A percentile compares a stretch with the other conserved stretches of the same genome.
Evolutionary conservation across 2,888 invertebrate species (phyloP).

Genomic region (Nomada fabriciana): DNA sequence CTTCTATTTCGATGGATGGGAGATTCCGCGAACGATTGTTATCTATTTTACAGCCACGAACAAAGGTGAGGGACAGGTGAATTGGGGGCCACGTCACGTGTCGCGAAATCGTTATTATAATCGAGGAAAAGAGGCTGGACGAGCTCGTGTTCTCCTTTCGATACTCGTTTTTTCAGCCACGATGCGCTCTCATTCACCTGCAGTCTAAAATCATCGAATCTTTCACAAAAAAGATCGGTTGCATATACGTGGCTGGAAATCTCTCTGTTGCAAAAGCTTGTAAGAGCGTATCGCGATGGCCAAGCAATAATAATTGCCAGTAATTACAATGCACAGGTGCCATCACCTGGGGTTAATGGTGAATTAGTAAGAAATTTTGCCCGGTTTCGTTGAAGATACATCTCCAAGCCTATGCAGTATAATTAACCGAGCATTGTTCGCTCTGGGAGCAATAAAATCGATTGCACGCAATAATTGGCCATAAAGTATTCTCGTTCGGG

Average conservation of each 20-base stretch:
- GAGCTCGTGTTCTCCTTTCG: slow-evolving; percentile 34
- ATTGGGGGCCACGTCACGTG: slow-evolving; percentile 21
- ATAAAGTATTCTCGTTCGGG: slow-evolving; percentile 30
- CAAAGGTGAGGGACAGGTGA: slow-evolving; percentile 19
- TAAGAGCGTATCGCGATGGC: slow-evolving; percentile 47
- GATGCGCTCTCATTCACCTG: slow-evolving; percentile 13
- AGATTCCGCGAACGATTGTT: background rate
- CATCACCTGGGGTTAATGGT: background rate
- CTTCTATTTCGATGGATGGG: too few relatives aligned
- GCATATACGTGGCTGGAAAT: background rate
- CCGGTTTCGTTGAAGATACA: too few relatives aligned
- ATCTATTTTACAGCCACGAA: slow-evolving; percentile 1
- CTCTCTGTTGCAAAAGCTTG: slow-evolving; percentile 15
- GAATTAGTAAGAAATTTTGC: background rate
- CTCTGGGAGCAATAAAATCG: slow-evolving; percentile 3
- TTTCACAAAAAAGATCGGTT: slow-evolving; percentile 9
- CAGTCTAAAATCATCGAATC: slow-evolving; percentile 22
- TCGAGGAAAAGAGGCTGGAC: slow-evolving; percentile 37
- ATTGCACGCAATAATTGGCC: slow-evolving; percentile 4
- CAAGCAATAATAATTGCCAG: slow-evolving; percentile 16
- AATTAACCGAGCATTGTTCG: slow-evolving; percentile 31
- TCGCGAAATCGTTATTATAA: slow-evolving; percentile 18
- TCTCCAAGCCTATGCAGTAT: background rate
- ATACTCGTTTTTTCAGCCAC: slow-evolving; percentile 9
- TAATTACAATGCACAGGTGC: slow-evolving; percentile 24